phyloP scores from a whole-genome alignment of 2,797 vertebrate genomes.

The Borostomias antarcticus region DNA sequence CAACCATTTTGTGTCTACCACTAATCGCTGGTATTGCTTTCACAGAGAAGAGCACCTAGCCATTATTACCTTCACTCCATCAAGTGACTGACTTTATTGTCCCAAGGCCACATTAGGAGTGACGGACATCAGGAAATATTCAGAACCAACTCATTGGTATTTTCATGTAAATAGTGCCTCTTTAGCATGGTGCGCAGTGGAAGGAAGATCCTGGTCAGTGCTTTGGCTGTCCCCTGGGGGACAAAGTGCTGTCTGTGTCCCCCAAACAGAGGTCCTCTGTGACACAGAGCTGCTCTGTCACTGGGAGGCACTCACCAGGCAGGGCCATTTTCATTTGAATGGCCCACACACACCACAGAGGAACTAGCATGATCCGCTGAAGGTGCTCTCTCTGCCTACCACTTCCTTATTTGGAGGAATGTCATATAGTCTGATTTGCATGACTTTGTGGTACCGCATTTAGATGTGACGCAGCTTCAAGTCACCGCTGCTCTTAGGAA shows the following conservation, averaged over 20 bases:
- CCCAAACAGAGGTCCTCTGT: conserved; percentile 13
- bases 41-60: background rate
- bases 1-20: background rate
- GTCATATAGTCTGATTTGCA: conserved; percentile 28
- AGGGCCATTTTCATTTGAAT: conserved; percentile 16
- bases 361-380: conserved; percentile 14
- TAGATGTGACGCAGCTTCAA: background rate
- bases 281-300: conserved; percentile 10
- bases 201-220: conserved; percentile 5
- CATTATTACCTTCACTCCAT: background rate
- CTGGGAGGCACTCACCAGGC: conserved; percentile 6
- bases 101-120: background rate
- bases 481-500: background rate
- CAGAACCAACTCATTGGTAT: conserved; percentile 3
- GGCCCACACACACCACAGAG: background rate
- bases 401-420: conserved; percentile 35
- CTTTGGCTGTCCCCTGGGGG: conserved; percentile 4
- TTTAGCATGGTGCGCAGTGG: background rate
- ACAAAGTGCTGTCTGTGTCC: conserved; percentile 22
- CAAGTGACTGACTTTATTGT: background rate
- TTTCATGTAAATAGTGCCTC: conserved; percentile 24
- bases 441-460: conserved; percentile 5
- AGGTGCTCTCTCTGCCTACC: background rate
- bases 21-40: background rate
- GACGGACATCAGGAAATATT: conserved; percentile 9